Base-by-base conservation (phyloP, 2,113 vertebrate genomes). In the Triplophysa rosa region DNA sequence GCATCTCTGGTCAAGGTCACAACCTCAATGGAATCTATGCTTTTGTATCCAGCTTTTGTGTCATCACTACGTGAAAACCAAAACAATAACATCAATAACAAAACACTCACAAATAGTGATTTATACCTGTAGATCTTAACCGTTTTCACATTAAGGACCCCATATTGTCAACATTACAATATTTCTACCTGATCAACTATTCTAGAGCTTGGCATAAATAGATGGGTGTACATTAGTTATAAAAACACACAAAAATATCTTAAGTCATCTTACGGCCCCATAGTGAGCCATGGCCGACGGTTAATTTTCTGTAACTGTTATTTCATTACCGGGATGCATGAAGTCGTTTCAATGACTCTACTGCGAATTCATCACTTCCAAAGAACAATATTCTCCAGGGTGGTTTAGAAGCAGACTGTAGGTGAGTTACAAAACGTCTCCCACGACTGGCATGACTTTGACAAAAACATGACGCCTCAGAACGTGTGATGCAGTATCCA, bases 331-430 rank as follows among this genome's bases (percentile, higher is more conserved):
- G 93, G 88, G 90, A 92, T 11, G 86, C 84, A 63, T 92, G 74
- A 58, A 98, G 92, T 2, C 87, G 86, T 40, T 92, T 91, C 0
- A 98, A 88, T 8, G 94, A 84, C 26, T 95, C 93, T 14, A 92
- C 83, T 1, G 96, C 93, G 82, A 99, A 99, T 0, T 86, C 85
- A 82, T 97, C 97, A 0, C 95, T 95, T 33, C 97, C 97, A 37
- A 98, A 97, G 84, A 98, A 98, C 12, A 98, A 78, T 6, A 98
- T 87, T 8, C 93, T 90, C 95, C 95, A 97, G 0, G 95, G 95
- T 2, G 94, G 94, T 67, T 86, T 85, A 1, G 83, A 79, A 9
- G 89, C 78, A 33, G 42, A 24, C 16, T 65, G 16, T 42, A 8
- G 54, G 3, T 47, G 63, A 21, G 58, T 67, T 3, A 24, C 23